A percentile compares a stretch with the other conserved stretches of the same genome.
These are phyloP conservation scores for Porites cylindrica DNA, from an alignment of 92 coral and sea anemone genomes.

Conservation along the genomic window DNA sequence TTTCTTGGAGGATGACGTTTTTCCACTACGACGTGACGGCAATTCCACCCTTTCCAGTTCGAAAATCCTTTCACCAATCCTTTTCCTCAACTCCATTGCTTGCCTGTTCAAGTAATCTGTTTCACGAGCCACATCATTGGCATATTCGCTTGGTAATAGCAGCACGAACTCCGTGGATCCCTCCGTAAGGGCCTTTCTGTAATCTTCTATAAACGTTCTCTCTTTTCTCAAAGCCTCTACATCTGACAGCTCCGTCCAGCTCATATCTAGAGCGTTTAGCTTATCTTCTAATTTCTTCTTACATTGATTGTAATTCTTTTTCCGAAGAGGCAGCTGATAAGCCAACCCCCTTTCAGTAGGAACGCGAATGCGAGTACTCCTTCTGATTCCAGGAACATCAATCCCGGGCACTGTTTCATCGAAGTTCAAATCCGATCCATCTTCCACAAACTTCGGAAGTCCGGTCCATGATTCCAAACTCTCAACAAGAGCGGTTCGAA, in stretches of 20 bases:
- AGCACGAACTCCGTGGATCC: slow-evolving; percentile 20
- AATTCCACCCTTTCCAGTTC: slow-evolving; percentile 55
- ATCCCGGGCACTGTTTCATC: no score
- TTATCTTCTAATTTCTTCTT: no score
- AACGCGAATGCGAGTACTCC: no score
- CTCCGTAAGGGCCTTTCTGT: slow-evolving; percentile 38
- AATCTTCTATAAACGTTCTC: slow-evolving; percentile 41
- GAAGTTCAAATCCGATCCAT: no score
- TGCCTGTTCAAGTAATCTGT: slow-evolving; percentile 26
- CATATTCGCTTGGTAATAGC: slow-evolving; percentile 15
- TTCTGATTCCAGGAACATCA: no score
- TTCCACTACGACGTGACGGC: slow-evolving; percentile 3
- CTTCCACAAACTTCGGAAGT: no score
- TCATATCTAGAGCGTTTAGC: slow-evolving; percentile 33
- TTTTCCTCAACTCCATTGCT: slow-evolving; percentile 52
- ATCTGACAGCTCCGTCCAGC: slow-evolving; percentile 51
- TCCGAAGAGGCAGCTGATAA: no score
- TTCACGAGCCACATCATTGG: slow-evolving; percentile 8
- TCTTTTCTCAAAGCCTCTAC: slow-evolving; percentile 37
- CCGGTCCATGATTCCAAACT: no score
- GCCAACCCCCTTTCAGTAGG: no score
- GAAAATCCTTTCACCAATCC: slow-evolving; percentile 47
- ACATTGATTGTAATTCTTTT: no score
- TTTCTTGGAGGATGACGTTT: background rate
- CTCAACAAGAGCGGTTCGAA: no score